A percentile compares a stretch with the other conserved stretches of the same genome.
phyloP scores from a whole-genome alignment of 2,888 invertebrate species.

The Geophilus truncorum region DNA sequence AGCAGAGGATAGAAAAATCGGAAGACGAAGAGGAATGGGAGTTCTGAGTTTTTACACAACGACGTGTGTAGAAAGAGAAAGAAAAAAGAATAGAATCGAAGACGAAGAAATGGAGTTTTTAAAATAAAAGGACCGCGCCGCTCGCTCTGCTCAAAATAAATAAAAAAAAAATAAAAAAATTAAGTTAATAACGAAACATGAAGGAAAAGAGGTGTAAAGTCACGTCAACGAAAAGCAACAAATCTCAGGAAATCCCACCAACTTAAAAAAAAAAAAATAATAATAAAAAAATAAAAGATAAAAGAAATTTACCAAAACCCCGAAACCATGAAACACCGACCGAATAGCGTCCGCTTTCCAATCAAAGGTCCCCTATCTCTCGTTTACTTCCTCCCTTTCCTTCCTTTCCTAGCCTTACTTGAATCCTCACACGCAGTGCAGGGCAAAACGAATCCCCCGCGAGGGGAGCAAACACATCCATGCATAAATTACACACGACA shows the following conservation, averaged over 20 bases:
- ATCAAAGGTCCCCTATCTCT: not conserved
- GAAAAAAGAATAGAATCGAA: not conserved
- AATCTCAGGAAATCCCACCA: conserved; percentile 27
- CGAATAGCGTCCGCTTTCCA: conserved; percentile 22
- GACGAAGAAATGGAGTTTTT: not conserved
- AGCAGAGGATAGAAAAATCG: conserved; percentile 40
- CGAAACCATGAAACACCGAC: not conserved
- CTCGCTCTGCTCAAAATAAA: conserved; percentile 25
- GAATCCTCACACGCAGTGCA: conserved; percentile 14
- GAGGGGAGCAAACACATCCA: conserved; percentile 18
- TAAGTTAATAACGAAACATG: not conserved
- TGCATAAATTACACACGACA: conserved; percentile 18
- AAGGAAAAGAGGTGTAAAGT: not conserved
- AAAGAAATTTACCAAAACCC: not conserved
- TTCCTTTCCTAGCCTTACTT: not conserved
- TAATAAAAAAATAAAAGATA: not conserved
- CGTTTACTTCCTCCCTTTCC: not conserved
- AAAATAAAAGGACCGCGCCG: not conserved
- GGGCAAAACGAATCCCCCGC: conserved; percentile 2
- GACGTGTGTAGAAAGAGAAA: not conserved
- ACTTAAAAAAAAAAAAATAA: not conserved
- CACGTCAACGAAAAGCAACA: conserved; percentile 22
- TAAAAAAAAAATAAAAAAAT: no score
- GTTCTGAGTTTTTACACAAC: conserved; percentile 37
- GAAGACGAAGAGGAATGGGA: conserved; percentile 41